These are phyloP conservation scores for Spodoptera frugiperda DNA, from an alignment of 1,140 invertebrate species.

Conservation along the genomic window DNA sequence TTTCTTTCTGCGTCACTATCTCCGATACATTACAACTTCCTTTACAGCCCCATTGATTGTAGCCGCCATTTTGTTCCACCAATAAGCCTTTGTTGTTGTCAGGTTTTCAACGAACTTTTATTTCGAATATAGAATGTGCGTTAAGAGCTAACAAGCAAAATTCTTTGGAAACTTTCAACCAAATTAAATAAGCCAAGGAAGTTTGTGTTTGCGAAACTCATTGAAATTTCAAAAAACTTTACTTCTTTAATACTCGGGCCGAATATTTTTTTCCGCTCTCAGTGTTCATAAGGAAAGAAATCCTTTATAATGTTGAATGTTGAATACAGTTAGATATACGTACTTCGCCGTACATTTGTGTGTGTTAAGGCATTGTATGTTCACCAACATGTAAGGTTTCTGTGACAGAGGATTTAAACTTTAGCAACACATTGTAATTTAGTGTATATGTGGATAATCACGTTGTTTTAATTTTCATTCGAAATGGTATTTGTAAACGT, in stretches of 20 bases:
- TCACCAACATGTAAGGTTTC: neutral
- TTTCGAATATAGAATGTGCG: constrained; percentile 8
- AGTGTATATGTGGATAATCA: too few species aligned
- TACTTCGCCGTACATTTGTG: neutral
- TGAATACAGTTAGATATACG: neutral
- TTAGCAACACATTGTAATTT: too few species aligned
- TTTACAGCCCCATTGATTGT: constrained; percentile 59
- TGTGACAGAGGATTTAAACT: constrained; percentile 1
- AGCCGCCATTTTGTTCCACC: constrained; percentile 41
- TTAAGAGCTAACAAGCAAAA: constrained; percentile 39
- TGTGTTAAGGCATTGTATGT: neutral
- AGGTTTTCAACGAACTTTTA: constrained; percentile 21
- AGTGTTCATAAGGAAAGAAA: neutral
- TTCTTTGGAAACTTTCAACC: constrained; percentile 35
- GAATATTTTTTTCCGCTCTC: constrained; percentile 12
- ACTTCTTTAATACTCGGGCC: neutral
- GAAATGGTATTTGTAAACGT: too few species aligned
- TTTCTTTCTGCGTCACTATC: constrained; percentile 59
- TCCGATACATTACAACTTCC: constrained; percentile 63
- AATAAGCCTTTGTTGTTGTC: constrained; percentile 43
- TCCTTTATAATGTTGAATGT: neutral
- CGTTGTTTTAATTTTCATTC: too few species aligned
- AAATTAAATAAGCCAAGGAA: constrained; percentile 31
- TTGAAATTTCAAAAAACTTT: constrained; percentile 37
- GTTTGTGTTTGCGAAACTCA: constrained; percentile 39